Percentiles rank a stretch among this genome's conserved stretches.
Evolutionary conservation across 2,888 invertebrate species (phyloP).

Genomic region (Anticlea derivata): DNA sequence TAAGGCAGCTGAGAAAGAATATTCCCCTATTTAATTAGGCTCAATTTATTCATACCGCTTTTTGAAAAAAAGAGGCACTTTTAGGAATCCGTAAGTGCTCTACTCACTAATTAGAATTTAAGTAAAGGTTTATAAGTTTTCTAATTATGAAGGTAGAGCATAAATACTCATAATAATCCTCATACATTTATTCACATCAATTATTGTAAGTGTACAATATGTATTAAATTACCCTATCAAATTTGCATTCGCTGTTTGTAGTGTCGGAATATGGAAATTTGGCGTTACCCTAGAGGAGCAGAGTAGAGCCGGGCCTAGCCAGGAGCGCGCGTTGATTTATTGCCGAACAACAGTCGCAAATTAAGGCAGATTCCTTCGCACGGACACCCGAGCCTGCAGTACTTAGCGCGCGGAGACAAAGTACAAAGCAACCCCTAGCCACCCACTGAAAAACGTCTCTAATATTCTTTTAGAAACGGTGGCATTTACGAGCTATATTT

Average conservation of each 20-base stretch:
- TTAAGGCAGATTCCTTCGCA: slow-evolving; percentile 72
- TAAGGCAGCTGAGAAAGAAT: slow-evolving; percentile 28
- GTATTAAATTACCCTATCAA: slow-evolving; percentile 20
- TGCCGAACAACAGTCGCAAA: slow-evolving; percentile 77
- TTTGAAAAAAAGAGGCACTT: slow-evolving; percentile 6
- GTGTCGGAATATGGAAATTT: slow-evolving; percentile 32
- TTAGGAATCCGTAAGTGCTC: slow-evolving; percentile 8
- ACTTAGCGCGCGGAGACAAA: slow-evolving; percentile 81
- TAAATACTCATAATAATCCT: neutral
- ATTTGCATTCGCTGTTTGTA: slow-evolving; percentile 6
- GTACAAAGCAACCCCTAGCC: slow-evolving; percentile 81
- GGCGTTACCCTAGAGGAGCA: slow-evolving; percentile 5
- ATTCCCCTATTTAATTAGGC: slow-evolving; percentile 34
- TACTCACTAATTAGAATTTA: slow-evolving; percentile 12
- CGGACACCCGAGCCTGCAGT: slow-evolving; percentile 77
- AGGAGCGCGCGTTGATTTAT: slow-evolving; percentile 67
- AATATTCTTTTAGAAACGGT: slow-evolving; percentile 85
- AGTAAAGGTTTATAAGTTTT: neutral
- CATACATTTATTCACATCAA: neutral
- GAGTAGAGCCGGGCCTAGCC: slow-evolving; percentile 13
- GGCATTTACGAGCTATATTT: slow-evolving; percentile 86
- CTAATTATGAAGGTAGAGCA: neutral
- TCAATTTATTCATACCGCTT: slow-evolving; percentile 23
- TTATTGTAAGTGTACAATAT: slow-evolving; percentile 11
- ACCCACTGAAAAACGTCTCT: slow-evolving; percentile 85